Conservation (phyloP, 2,888 invertebrate genomes). For the Trileptium ribeirensis region DNA sequence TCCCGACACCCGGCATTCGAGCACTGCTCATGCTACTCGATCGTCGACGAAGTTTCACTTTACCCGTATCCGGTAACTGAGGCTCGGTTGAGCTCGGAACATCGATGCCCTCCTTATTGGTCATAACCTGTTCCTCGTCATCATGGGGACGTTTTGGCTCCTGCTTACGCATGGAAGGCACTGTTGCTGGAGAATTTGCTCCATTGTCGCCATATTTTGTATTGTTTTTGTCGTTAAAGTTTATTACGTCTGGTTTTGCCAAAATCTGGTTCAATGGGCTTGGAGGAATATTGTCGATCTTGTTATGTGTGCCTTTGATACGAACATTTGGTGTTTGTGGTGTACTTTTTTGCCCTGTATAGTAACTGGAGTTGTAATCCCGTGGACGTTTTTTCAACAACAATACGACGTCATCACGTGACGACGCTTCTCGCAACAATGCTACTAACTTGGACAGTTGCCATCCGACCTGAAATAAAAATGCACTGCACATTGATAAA, state of each 20-base stretch:
- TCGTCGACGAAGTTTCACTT: slow-evolving; percentile 17
- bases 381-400: slow-evolving; percentile 74
- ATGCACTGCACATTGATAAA: slow-evolving; percentile 10
- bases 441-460: slow-evolving; percentile 67
- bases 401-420: slow-evolving; percentile 66
- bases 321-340: slow-evolving; percentile 6
- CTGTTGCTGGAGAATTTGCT: background rate
- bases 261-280: background rate
- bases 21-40: slow-evolving; percentile 24
- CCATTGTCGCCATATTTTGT: background rate
- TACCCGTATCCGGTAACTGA: background rate
- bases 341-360: background rate
- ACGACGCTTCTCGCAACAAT: slow-evolving; percentile 60
- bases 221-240: background rate
- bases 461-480: slow-evolving; percentile 65
- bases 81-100: background rate
- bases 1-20: slow-evolving; percentile 17
- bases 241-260: background rate
- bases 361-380: slow-evolving; percentile 10
- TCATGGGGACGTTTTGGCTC: background rate
- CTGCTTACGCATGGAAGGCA: too few relatives aligned
- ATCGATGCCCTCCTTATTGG: slow-evolving; percentile 14
- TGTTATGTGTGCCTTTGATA: background rate
- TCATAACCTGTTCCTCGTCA: slow-evolving; percentile 13
- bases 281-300: background rate